Conservation (phyloP, 1,140 invertebrate genomes). For the Telenomus remus region DNA sequence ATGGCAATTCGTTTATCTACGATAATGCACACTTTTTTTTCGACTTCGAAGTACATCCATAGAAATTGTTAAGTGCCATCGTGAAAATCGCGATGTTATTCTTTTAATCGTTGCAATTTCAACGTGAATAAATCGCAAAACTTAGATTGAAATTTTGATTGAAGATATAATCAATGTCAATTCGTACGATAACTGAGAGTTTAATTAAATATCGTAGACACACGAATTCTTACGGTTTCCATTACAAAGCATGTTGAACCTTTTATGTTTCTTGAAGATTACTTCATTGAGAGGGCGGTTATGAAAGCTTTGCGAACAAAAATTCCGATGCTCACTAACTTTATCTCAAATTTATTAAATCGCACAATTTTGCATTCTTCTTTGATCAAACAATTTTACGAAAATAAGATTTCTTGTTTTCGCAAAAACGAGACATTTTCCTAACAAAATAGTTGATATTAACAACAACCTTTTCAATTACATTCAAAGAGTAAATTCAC, state of each 20-base stretch:
- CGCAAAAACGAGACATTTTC: not conserved
- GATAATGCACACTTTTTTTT: not conserved
- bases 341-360: conserved; percentile 36
- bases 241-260: conserved; percentile 24
- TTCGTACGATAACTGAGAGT: conserved; percentile 9
- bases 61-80: not conserved
- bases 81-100: too few relatives aligned
- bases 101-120: conserved; percentile 1
- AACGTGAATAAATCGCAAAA: conserved; percentile 1
- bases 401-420: not conserved
- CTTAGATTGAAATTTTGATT: conserved; percentile 5
- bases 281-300: conserved; percentile 27
- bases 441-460: too few relatives aligned
- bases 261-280: conserved; percentile 19
- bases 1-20: not conserved
- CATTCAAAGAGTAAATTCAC: not conserved
- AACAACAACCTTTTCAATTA: too few relatives aligned
- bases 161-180: conserved; percentile 9
- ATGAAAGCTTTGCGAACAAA: conserved; percentile 33
- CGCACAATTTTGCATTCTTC: conserved; percentile 27
- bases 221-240: conserved; percentile 20
- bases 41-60: not conserved
- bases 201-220: conserved; percentile 21
- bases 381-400: too few relatives aligned
- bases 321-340: conserved; percentile 38